Conservation (phyloP, 2,113 vertebrate genomes). For the Bufo gargarizans region DNA sequence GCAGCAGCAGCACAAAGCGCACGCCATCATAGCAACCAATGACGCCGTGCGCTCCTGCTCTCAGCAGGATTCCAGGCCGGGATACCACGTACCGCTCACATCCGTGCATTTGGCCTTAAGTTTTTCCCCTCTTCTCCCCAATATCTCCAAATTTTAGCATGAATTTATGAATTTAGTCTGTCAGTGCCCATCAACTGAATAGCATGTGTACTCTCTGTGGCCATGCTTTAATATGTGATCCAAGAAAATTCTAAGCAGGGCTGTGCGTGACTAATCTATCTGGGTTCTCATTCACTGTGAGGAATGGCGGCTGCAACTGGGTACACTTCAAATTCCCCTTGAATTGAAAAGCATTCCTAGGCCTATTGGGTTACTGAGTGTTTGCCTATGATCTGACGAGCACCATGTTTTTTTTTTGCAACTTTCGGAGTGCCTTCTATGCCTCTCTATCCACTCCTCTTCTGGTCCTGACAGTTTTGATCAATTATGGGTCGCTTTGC, state of each 20-base stretch:
- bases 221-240: background rate
- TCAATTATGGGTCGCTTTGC: background rate
- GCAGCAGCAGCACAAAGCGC: too few relatives aligned
- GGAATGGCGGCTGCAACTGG: background rate
- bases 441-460: background rate
- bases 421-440: conserved; percentile 24
- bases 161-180: background rate
- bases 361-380: background rate
- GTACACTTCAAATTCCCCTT: too few relatives aligned
- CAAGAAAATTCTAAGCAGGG: background rate
- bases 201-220: too few relatives aligned
- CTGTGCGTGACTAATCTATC: too few relatives aligned
- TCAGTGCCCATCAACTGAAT: background rate
- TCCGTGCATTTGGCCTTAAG: background rate
- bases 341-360: background rate
- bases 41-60: too few relatives aligned
- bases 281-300: background rate
- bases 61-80: too few relatives aligned
- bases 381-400: background rate
- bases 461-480: background rate
- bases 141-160: background rate
- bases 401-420: background rate
- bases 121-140: background rate
- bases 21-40: too few relatives aligned
- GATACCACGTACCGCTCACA: too few relatives aligned